Conservation (phyloP, 2,888 invertebrate genomes). For the Drosophila algonquin region DNA sequence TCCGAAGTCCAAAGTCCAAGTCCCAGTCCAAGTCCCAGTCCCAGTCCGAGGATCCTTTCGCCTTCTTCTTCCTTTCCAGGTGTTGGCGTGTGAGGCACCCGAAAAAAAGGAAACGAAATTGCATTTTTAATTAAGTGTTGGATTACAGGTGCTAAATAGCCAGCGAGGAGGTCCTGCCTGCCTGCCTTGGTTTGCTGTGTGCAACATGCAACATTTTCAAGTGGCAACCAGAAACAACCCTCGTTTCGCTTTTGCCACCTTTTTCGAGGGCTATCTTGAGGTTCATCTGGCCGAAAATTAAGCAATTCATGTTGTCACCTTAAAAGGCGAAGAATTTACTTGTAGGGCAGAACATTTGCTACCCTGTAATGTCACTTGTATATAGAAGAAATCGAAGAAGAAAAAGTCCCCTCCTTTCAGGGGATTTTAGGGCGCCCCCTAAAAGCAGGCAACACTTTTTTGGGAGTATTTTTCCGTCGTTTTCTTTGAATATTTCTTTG, state of each 20-base stretch:
- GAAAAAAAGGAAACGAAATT: constrained; percentile 31
- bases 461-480: not conserved
- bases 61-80: constrained; percentile 8
- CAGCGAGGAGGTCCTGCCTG: constrained; percentile 12
- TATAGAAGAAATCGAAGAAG: not conserved
- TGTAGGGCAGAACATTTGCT: not conserved
- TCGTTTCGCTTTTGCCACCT: not conserved
- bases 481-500: not conserved
- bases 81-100: constrained; percentile 50
- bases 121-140: constrained; percentile 58
- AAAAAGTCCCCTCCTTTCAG: not conserved
- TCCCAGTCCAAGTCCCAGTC: constrained; percentile 20
- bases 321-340: not conserved
- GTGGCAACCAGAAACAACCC: constrained; percentile 17
- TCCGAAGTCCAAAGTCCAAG: constrained; percentile 43
- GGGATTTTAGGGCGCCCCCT: not conserved
- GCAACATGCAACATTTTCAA: constrained; percentile 51
- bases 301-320: not conserved
- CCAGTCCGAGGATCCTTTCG: constrained; percentile 19
- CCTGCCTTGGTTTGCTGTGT: not conserved
- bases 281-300: not conserved
- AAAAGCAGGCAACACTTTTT: constrained; percentile 7
- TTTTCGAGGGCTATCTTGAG: not conserved
- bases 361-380: not conserved
- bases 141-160: constrained; percentile 77